Evolutionary conservation across 1,140 invertebrate species (phyloP).

Genomic region (Ganaspis sp.): DNA sequence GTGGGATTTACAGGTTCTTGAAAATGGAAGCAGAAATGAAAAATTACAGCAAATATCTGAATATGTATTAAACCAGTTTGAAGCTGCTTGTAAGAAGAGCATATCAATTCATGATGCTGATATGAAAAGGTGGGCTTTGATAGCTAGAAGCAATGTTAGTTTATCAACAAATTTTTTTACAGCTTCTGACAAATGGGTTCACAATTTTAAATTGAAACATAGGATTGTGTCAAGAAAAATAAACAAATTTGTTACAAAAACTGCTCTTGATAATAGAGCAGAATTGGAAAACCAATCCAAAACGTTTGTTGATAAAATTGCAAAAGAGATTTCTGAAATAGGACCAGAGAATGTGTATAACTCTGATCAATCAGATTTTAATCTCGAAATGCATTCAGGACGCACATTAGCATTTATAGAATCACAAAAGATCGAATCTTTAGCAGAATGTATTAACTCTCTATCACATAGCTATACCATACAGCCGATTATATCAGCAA

Average conservation of each 20-base stretch:
- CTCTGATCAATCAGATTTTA: conserved; percentile 33
- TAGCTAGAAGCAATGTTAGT: too few relatives aligned
- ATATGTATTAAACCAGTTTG: too few relatives aligned
- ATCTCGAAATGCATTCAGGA: conserved; percentile 19
- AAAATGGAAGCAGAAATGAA: too few relatives aligned
- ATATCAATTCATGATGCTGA: too few relatives aligned
- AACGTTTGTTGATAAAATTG: conserved; percentile 4
- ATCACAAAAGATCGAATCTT: background rate
- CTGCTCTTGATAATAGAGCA: background rate
- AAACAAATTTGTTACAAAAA: conserved; percentile 32
- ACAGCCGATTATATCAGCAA: conserved; percentile 8
- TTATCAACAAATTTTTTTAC: too few relatives aligned
- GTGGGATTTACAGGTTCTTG: too few relatives aligned
- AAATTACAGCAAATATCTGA: too few relatives aligned
- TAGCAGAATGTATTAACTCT: conserved; percentile 7
- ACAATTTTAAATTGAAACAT: too few relatives aligned
- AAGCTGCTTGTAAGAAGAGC: too few relatives aligned
- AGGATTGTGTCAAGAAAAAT: conserved; percentile 27
- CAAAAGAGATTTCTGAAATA: background rate
- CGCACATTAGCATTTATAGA: conserved; percentile 11
- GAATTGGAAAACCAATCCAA: background rate
- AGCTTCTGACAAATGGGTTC: too few relatives aligned
- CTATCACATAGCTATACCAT: conserved; percentile 29
- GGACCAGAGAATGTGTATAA: background rate
- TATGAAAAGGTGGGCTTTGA: too few relatives aligned